phyloP scores from a whole-genome alignment of 1,140 invertebrate genomes.

The Chionoecetes opilio region DNA sequence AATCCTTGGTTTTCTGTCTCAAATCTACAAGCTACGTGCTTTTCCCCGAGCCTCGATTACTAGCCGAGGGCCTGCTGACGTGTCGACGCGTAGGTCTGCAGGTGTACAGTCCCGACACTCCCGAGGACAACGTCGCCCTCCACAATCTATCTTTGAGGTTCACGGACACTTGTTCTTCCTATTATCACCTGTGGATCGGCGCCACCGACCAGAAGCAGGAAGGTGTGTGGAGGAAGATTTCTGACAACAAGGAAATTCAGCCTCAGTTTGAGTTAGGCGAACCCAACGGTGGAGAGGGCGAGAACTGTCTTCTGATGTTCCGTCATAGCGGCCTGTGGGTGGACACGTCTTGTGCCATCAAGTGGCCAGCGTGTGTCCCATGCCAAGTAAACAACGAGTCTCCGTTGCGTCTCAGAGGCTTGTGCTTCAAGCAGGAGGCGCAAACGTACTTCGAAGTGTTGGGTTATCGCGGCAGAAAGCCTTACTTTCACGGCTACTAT shows the following conservation, averaged over 20 bases:
- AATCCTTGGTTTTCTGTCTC: neutral
- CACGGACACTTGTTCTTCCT: neutral
- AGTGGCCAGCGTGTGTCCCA: constrained; percentile 52
- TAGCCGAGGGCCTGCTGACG: neutral
- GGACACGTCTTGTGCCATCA: constrained; percentile 5
- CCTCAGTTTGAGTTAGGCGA: constrained; percentile 32
- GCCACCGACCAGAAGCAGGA: constrained; percentile 53
- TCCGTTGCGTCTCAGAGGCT: constrained; percentile 57
- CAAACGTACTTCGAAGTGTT: constrained; percentile 54
- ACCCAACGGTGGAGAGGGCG: constrained; percentile 43
- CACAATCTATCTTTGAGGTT: constrained; percentile 39
- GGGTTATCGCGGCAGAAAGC: constrained; percentile 61
- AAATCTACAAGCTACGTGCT: constrained; percentile 27
- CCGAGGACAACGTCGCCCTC: constrained; percentile 24
- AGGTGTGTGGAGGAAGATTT: constrained; percentile 59
- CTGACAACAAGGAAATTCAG: constrained; percentile 30
- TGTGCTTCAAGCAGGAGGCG: constrained; percentile 51
- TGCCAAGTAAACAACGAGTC: neutral
- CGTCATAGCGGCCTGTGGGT: constrained; percentile 38
- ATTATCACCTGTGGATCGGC: constrained; percentile 53
- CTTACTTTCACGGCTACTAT: constrained; percentile 72
- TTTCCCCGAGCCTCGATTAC: constrained; percentile 39
- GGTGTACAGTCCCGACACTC: constrained; percentile 7
- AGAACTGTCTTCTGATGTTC: constrained; percentile 62
- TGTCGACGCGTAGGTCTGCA: constrained; percentile 39